Evolutionary conservation across 2,888 invertebrate species (phyloP).

Genomic region (Brachynemurus nebulosus): DNA sequence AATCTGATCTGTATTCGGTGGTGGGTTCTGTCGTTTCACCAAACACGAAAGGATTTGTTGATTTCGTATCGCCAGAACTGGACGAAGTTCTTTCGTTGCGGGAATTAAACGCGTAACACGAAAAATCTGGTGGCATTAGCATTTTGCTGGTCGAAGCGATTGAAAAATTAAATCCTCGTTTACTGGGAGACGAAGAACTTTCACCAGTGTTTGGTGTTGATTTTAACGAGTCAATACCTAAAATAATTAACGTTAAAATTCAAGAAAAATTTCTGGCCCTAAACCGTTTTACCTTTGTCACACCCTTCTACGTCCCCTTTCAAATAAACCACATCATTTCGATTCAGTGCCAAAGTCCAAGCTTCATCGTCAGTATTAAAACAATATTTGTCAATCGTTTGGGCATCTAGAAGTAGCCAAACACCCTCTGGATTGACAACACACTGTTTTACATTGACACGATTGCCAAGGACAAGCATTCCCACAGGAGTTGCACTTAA

Average conservation of each 20-base stretch:
- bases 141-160: slow-evolving; percentile 9
- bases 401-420: slow-evolving; percentile 49
- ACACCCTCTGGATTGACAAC: slow-evolving; percentile 49
- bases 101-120: slow-evolving; percentile 8
- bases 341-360: slow-evolving; percentile 54
- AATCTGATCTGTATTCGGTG: slow-evolving; percentile 20
- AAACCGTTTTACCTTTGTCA: not conserved
- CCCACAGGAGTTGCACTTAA: slow-evolving; percentile 56
- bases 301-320: slow-evolving; percentile 24
- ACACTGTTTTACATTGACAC: slow-evolving; percentile 47
- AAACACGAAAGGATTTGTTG: slow-evolving; percentile 33
- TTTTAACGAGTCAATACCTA: not conserved
- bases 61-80: slow-evolving; percentile 15
- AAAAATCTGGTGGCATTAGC: slow-evolving; percentile 14
- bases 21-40: slow-evolving; percentile 23
- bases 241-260: not conserved
- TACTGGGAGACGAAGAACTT: slow-evolving; percentile 24
- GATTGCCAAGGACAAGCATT: slow-evolving; percentile 47
- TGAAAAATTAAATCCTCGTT: slow-evolving; percentile 46
- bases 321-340: slow-evolving; percentile 48
- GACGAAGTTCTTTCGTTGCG: slow-evolving; percentile 10
- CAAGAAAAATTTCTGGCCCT: not conserved
- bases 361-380: slow-evolving; percentile 52
- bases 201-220: slow-evolving; percentile 13
- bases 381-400: slow-evolving; percentile 48